Conservation (phyloP, 2,113 vertebrate species). For the Balaeniceps rex region DNA sequence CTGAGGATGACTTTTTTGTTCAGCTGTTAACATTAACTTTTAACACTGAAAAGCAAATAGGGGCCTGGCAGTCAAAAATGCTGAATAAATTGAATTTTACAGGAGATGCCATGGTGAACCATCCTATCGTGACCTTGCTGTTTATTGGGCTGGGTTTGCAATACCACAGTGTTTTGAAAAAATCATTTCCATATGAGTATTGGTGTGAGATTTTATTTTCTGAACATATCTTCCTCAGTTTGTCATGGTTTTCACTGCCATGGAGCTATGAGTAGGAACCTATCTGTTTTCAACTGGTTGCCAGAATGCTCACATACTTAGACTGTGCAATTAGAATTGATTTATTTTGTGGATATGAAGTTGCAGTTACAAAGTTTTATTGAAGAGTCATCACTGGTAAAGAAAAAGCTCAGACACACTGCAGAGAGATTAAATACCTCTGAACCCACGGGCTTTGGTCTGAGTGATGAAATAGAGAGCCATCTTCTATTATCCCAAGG, state of each 20-base stretch:
- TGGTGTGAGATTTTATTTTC: slow-evolving; percentile 41
- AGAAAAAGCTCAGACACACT: background rate
- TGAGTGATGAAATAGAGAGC: background rate
- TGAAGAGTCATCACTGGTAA: background rate
- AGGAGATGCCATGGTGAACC: slow-evolving; percentile 5
- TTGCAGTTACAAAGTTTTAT: slow-evolving; percentile 14
- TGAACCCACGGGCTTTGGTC: background rate
- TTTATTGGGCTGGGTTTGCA: background rate
- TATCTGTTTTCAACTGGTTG: slow-evolving; percentile 43
- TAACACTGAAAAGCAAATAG: background rate
- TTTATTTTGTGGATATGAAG: slow-evolving; percentile 46
- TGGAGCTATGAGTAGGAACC: background rate
- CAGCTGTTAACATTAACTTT: background rate
- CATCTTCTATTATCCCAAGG: background rate
- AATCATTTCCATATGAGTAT: slow-evolving; percentile 55
- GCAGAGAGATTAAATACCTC: background rate
- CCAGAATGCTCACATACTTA: slow-evolving; percentile 16
- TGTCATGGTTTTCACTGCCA: slow-evolving; percentile 29
- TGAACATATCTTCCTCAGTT: slow-evolving; percentile 13
- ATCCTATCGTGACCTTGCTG: background rate
- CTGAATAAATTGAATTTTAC: background rate
- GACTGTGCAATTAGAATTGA: background rate
- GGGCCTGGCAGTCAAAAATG: background rate
- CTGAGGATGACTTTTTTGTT: background rate
- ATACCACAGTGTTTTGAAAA: background rate